Evolutionary conservation across 2,888 invertebrate genomes (phyloP), one percentile per base, ranked within the genome.

Genomic region (Heliconius erato): DNA sequence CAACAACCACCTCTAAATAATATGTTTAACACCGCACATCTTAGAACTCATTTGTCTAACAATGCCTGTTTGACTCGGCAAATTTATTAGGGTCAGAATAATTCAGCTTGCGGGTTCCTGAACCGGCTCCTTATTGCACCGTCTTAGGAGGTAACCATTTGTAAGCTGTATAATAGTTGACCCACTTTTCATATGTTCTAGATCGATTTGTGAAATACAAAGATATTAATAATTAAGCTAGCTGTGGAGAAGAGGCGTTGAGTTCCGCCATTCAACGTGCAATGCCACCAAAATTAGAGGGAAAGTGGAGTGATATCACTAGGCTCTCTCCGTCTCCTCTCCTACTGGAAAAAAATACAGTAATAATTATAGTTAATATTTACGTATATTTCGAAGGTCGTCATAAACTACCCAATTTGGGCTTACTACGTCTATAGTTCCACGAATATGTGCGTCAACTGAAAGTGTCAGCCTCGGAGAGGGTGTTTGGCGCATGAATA

Each of bases 1-100:
- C 81, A 84, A 83, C 83, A 85, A 79, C 84, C 83, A 83, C 84
- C 84, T 86, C 84, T 86, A 85, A 87, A 86, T 86, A 86, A 86
- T 86, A 87, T 85, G 86, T 86, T 86, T 86, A 88, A 84, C 85
- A 86, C 87, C 87, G 87, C 87, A 88, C 87, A 86, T 89, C 88
- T 89, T 85, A 86, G 85, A 87, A 91, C 92, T 93, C 92, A 95
- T 95, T 95, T 94, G 94, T 94, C 94, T 92, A 91, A 94, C 94
- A 94, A 92, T 92, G 90, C 91, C 91, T 88, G 93, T 94, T 94
- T 94, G 94, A 92, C 94, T 94, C 88, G 91, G 92, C 88, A 93
- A 94, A 95, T 95, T 95, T 95, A 95, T 95, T 95, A 95, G 94
- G 95, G 95, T 95, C 93, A 93, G 92, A 94, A 93, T 95, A 95